phyloP scores from a whole-genome alignment of 2,888 invertebrate genomes.

The Cremastinae sp. region DNA sequence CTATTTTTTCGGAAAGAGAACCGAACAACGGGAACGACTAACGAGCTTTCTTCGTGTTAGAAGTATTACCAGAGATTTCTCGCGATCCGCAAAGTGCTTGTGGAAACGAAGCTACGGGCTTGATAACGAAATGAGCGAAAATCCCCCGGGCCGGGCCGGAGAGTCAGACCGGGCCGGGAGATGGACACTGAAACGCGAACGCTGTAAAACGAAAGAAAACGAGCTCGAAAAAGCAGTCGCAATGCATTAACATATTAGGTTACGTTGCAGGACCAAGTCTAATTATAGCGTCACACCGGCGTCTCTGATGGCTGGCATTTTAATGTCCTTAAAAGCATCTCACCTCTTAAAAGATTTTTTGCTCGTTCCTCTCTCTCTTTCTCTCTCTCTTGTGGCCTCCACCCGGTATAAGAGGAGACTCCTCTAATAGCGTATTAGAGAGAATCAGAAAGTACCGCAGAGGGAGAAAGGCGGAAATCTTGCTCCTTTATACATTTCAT shows the following conservation, averaged over 20 bases:
- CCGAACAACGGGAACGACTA: no score
- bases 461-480: no score
- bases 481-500: no score
- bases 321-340: constrained; percentile 71
- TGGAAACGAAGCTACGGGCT: no score
- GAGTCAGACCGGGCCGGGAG: no score
- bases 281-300: constrained; percentile 71
- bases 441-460: no score
- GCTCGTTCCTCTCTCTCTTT: constrained; percentile 39
- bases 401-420: no score
- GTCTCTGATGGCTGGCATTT: constrained; percentile 68
- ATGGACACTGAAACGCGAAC: constrained; percentile 62
- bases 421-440: no score
- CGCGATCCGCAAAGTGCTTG: no score
- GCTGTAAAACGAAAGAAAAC: constrained; percentile 57
- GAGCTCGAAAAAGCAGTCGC: constrained; percentile 62
- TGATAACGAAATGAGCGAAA: neutral
- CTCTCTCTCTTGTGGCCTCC: constrained; percentile 22
- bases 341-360: constrained; percentile 71
- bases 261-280: constrained; percentile 73
- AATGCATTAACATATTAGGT: constrained; percentile 73
- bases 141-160: neutral
- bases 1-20: no score
- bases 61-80: no score
- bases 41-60: no score